These are phyloP conservation scores for Clarias macrocephalus DNA, from an alignment of 2,113 vertebrate genomes.

Conservation along the genomic window DNA sequence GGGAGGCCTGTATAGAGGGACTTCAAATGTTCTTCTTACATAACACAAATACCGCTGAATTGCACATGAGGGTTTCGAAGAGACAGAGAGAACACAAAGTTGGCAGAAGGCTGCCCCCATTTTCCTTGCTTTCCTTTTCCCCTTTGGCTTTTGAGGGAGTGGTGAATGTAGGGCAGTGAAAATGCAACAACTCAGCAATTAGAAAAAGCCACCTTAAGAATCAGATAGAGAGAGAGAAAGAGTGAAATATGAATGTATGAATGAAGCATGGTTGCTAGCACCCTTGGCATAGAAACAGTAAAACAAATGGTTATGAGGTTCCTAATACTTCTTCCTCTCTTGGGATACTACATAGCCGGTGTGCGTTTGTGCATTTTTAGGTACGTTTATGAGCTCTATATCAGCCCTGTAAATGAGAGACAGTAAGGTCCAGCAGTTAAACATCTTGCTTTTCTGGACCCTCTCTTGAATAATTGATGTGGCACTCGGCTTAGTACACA, in stretches of 20 bases:
- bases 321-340: not conserved
- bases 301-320: not conserved
- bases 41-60: constrained; percentile 60
- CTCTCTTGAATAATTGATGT: constrained; percentile 70
- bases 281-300: not conserved
- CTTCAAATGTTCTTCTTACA: constrained; percentile 51
- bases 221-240: not conserved
- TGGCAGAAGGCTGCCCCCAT: constrained; percentile 54
- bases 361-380: constrained; percentile 35
- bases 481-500: constrained; percentile 60
- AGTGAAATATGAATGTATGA: constrained; percentile 13
- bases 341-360: constrained; percentile 35
- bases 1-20: constrained; percentile 58
- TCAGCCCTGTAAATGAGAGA: constrained; percentile 50
- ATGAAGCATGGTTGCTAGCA: not conserved
- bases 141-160: constrained; percentile 48
- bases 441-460: constrained; percentile 61
- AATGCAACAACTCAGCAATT: constrained; percentile 62
- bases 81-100: constrained; percentile 41
- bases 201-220: constrained; percentile 60
- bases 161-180: constrained; percentile 61
- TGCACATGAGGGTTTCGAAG: constrained; percentile 51
- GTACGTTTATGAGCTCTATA: constrained; percentile 53
- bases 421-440: constrained; percentile 61
- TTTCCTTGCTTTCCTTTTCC: constrained; percentile 45